Evolutionary conservation across 2,888 invertebrate species (phyloP).

Genomic region (Sphaerophoria rueppellii): DNA sequence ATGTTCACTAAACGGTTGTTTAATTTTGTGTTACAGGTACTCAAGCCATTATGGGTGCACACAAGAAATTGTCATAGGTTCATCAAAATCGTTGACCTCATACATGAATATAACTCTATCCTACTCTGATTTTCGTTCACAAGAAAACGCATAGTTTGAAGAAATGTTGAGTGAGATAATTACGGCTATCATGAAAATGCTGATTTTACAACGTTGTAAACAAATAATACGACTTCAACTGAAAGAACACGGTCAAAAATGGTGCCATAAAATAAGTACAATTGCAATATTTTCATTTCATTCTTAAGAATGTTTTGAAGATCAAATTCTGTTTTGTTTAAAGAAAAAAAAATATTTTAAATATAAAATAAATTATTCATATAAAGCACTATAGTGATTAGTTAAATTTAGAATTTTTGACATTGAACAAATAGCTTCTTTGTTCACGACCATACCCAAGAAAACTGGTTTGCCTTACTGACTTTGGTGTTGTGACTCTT

Average conservation of each 20-base stretch:
- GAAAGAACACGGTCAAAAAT: too few relatives aligned
- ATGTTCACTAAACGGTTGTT: neutral
- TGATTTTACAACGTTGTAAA: too few relatives aligned
- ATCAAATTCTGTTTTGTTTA: too few relatives aligned
- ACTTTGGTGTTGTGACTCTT: neutral
- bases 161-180: too few relatives aligned
- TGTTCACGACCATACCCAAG: neutral
- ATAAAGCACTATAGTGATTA: too few relatives aligned
- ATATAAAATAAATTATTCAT: too few relatives aligned
- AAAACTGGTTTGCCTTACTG: neutral
- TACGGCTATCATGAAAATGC: too few relatives aligned
- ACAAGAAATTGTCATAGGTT: neutral
- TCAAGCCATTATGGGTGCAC: neutral
- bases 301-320: too few relatives aligned
- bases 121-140: neutral
- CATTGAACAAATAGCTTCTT: conserved; percentile 1
- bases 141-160: neutral
- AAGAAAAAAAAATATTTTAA: too few relatives aligned
- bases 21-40: neutral
- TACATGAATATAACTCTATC: neutral
- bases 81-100: neutral
- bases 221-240: too few relatives aligned
- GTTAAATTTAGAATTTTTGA: neutral
- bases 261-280: too few relatives aligned
- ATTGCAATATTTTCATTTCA: too few relatives aligned